phyloP scores from a whole-genome alignment of 2,113 vertebrate species.

The Arvicanthis niloticus region DNA sequence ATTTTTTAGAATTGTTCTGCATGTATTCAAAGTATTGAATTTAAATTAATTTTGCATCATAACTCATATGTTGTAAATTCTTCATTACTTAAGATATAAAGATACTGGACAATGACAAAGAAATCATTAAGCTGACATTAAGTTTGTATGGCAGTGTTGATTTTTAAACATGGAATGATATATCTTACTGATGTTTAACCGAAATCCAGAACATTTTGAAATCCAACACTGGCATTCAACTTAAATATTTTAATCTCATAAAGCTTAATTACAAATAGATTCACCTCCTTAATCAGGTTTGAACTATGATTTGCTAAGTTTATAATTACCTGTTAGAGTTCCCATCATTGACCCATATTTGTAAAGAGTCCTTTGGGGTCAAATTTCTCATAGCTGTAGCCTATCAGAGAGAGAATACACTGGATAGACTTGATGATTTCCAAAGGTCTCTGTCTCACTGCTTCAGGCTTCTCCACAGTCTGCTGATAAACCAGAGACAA shows the following conservation, averaged over 20 bases:
- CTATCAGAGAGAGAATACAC: not conserved
- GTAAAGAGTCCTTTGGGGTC: not conserved
- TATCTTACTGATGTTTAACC: constrained; percentile 9
- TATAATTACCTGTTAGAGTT: not conserved
- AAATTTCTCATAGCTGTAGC: not conserved
- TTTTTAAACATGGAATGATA: not conserved
- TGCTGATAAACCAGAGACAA: not conserved
- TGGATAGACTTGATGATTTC: not conserved
- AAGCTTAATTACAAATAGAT: not conserved
- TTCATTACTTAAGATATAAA: not conserved
- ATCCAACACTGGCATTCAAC: not conserved
- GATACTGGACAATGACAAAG: not conserved
- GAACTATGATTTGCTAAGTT: not conserved
- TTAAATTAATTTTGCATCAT: not conserved
- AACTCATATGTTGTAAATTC: not conserved
- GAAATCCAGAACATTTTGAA: constrained; percentile 14
- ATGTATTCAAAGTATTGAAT: not conserved
- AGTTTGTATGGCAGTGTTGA: not conserved
- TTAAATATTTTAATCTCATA: constrained; percentile 24
- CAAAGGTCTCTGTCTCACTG: not conserved
- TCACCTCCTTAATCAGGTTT: not conserved
- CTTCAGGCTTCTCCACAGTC: not conserved
- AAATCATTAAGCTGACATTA: constrained; percentile 4
- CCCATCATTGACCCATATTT: not conserved
- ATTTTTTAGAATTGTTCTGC: not conserved